Evolutionary conservation across 2,888 invertebrate species (phyloP).

Genomic region (Hirtodrosophila cameraria): DNA sequence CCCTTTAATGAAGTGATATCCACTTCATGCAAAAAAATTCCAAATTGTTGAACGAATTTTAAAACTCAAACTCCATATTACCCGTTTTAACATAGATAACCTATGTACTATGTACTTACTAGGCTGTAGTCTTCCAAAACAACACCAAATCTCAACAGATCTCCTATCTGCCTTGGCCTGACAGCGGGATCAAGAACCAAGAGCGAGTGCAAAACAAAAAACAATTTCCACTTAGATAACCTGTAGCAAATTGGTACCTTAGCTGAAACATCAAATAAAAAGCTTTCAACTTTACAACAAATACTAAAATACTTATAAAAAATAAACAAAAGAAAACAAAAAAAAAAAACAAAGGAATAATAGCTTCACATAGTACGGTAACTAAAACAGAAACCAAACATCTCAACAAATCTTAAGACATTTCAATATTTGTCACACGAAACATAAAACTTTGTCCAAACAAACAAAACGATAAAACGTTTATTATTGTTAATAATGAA

Average conservation of each 20-base stretch:
- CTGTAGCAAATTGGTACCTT: constrained; percentile 77
- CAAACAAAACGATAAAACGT: constrained; percentile 30
- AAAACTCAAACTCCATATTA: constrained; percentile 4
- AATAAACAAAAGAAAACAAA: too few relatives aligned
- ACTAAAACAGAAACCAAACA: constrained; percentile 7
- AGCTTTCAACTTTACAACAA: constrained; percentile 58
- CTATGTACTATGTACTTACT: constrained; percentile 9
- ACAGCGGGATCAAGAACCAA: constrained; percentile 33
- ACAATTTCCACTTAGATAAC: constrained; percentile 68
- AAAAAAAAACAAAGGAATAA: too few relatives aligned
- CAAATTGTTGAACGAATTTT: neutral
- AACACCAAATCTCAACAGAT: constrained; percentile 40
- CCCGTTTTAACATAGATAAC: constrained; percentile 2
- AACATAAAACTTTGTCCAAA: constrained; percentile 48
- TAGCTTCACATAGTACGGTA: constrained; percentile 48
- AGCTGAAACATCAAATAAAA: constrained; percentile 59
- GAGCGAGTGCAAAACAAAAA: constrained; percentile 33
- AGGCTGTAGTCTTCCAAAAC: constrained; percentile 71
- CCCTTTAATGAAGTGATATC: too few relatives aligned
- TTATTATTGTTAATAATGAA: constrained; percentile 24
- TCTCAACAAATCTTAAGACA: constrained; percentile 13
- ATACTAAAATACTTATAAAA: constrained; percentile 18
- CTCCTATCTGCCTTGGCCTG: constrained; percentile 39
- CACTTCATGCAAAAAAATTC: neutral
- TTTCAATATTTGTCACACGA: constrained; percentile 9